phyloP scores from a whole-genome alignment of 2,797 vertebrate genomes.

The Lithobates pipiens region DNA sequence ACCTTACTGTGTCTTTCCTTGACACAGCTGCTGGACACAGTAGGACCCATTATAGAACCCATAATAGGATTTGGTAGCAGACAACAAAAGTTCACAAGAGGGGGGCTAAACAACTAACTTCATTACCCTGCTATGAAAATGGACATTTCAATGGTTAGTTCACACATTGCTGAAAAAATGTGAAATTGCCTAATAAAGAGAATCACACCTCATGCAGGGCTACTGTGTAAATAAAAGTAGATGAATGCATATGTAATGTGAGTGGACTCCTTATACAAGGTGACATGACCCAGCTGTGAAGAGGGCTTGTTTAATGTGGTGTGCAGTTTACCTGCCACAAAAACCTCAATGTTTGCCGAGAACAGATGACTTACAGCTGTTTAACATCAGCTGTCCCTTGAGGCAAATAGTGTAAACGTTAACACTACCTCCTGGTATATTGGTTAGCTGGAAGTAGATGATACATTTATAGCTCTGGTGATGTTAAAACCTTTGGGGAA shows the following conservation, averaged over 20 bases:
- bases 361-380: slow-evolving; percentile 57
- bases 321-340: slow-evolving; percentile 58
- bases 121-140: slow-evolving; percentile 38
- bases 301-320: slow-evolving; percentile 54
- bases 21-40: slow-evolving; percentile 26
- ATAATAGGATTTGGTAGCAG: background rate
- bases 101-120: slow-evolving; percentile 23
- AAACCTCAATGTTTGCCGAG: slow-evolving; percentile 57
- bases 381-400: slow-evolving; percentile 57
- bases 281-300: slow-evolving; percentile 53
- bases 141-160: slow-evolving; percentile 27
- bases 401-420: slow-evolving; percentile 39
- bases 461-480: slow-evolving; percentile 28
- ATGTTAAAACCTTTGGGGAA: background rate
- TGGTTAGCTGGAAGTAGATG: slow-evolving; percentile 2
- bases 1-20: background rate
- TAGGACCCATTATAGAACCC: background rate
- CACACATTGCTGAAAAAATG: slow-evolving; percentile 42
- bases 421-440: slow-evolving; percentile 48
- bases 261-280: slow-evolving; percentile 27
- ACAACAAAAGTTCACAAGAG: slow-evolving; percentile 3
- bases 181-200: slow-evolving; percentile 48
- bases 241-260: slow-evolving; percentile 35
- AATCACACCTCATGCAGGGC: slow-evolving; percentile 38
- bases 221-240: slow-evolving; percentile 49